Base-by-base conservation (phyloP, 2,113 vertebrate species). In the Crotalus tigris region DNA sequence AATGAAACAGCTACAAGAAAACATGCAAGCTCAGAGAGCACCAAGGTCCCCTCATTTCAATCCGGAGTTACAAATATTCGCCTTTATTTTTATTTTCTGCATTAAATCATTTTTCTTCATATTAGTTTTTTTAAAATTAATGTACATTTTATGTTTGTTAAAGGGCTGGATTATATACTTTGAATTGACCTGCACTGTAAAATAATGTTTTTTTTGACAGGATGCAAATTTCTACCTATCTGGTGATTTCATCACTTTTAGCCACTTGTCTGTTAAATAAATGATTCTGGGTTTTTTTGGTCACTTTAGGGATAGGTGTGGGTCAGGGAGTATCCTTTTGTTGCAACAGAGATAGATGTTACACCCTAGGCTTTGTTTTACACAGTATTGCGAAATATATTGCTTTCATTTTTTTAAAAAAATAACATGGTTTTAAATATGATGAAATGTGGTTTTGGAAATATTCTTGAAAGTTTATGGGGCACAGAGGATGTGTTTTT, bases 91-190 rank as follows among this genome's bases (percentile, higher is more conserved):
- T 58, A 91, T 12, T 57, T 93, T 85, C 44, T 89, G 4, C 88
- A 91, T 89, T 95, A 0, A 91, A 26, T 94, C 85, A 94, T 49
- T 64, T 51, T n/a, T 85, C 58, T 64, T 53, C 3, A 3, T 17
- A 44, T 21, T 0, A 0, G 55, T 24, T 92, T 21, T 81, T 33
- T 92, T 19, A 81, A 58, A 46, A 87, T 8, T 0, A 85, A 75
- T 58, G 29, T 26, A n/a, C 91, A 53, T 1, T 1, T 26, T 58
- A 75, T 39, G 5, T 75, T 69, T 39, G n/a, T 75, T 33, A 75
- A 75, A 75, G n/a, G n/a, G 39, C 5, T 75, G 2, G 13, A 33
- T 33, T 75, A 5, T 13, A 75, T 33, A 39, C n/a, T 75, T 39
- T 19, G n/a, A 39, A 75, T 19, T 75, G 69, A 39, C n/a, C 69